phyloP scores from a whole-genome alignment of 2,888 invertebrate species.

The Leptopilina drosophilae region DNA sequence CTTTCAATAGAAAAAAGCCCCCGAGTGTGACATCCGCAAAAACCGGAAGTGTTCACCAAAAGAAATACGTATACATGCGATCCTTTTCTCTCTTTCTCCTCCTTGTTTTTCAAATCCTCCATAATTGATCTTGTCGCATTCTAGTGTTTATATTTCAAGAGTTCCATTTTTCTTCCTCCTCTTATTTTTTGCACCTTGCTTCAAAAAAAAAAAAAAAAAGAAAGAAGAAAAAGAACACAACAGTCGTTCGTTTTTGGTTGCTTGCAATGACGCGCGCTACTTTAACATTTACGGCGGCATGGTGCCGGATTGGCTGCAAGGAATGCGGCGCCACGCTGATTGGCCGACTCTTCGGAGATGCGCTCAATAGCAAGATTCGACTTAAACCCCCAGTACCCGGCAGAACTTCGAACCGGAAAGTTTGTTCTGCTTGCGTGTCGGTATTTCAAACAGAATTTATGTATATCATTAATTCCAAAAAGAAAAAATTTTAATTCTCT shows the following conservation, averaged over 20 bases:
- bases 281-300: conserved; percentile 41
- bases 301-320: conserved; percentile 62
- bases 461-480: background rate
- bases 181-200: conserved; percentile 12
- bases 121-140: background rate
- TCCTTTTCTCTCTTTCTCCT: too few species aligned
- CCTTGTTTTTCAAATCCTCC: too few species aligned
- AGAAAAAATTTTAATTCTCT: background rate
- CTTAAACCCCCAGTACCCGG: conserved; percentile 73
- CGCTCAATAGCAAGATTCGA: conserved; percentile 72
- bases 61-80: too few species aligned
- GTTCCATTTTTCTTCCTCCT: background rate
- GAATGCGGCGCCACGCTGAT: conserved; percentile 64
- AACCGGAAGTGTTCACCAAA: too few species aligned
- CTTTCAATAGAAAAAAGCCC: too few species aligned
- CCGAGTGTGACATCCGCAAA: too few species aligned
- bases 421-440: conserved; percentile 60
- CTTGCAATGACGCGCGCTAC: conserved; percentile 42
- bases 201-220: background rate
- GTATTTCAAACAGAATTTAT: conserved; percentile 22
- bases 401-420: conserved; percentile 72
- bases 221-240: too few species aligned
- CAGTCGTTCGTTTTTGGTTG: conserved; percentile 8
- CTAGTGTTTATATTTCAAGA: conserved; percentile 10
- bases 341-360: conserved; percentile 68